Evolutionary conservation across 2,113 vertebrate genomes (phyloP).

Genomic region (Hemibagrus wyckioides): DNA sequence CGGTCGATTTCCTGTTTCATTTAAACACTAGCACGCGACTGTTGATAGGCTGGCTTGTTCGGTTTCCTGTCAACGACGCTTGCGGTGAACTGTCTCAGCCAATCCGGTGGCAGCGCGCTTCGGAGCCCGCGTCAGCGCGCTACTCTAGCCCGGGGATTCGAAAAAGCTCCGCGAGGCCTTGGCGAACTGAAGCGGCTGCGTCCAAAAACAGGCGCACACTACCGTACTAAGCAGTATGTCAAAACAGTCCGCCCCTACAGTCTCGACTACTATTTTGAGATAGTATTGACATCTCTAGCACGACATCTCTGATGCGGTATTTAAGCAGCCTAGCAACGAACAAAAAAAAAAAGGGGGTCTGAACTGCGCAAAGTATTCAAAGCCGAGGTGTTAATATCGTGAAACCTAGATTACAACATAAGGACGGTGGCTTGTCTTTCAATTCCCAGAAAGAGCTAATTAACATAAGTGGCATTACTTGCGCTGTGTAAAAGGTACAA

Average conservation of each 20-base stretch:
- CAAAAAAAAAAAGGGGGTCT: background rate
- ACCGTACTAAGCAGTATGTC: background rate
- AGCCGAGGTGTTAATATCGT: background rate
- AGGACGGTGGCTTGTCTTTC: background rate
- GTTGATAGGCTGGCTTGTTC: slow-evolving; percentile 44
- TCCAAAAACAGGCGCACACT: background rate
- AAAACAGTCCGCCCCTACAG: background rate
- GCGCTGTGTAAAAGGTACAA: background rate
- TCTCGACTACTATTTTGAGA: background rate
- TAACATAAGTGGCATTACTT: background rate
- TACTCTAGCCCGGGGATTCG: slow-evolving; percentile 52
- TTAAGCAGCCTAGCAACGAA: too few relatives aligned
- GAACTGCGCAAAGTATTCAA: background rate
- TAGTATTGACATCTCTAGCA: background rate
- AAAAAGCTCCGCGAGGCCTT: slow-evolving; percentile 39
- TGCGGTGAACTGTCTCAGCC: background rate
- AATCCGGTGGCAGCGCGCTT: slow-evolving; percentile 26
- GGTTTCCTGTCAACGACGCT: background rate
- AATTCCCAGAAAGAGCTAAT: background rate
- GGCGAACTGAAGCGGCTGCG: background rate
- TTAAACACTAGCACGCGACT: slow-evolving; percentile 46
- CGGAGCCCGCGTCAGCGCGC: slow-evolving; percentile 1
- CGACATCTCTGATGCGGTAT: background rate
- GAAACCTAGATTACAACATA: background rate
- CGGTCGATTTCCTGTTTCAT: slow-evolving; percentile 58